Evolutionary conservation across 1,140 invertebrate genomes (phyloP).

Genomic region (Cotesia chilonis): DNA sequence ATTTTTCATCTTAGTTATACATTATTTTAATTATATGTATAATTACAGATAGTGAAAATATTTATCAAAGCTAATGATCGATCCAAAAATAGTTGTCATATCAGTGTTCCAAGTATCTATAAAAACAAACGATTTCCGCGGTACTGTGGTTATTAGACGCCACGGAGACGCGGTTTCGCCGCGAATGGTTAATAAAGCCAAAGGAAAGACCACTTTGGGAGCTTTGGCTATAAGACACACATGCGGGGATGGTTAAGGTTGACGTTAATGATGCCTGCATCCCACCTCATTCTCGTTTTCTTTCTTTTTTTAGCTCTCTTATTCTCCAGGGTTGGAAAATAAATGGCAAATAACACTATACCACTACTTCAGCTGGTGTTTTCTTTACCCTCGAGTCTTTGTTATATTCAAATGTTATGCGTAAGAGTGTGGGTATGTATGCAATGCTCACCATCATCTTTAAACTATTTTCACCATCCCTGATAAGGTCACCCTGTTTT

Average conservation of each 20-base stretch:
- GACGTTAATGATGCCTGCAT: conserved; percentile 62
- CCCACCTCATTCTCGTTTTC: conserved; percentile 30
- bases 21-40: too few relatives aligned
- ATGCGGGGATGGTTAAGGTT: conserved; percentile 48
- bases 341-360: conserved; percentile 44
- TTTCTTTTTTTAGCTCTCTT: conserved; percentile 25
- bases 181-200: conserved; percentile 58
- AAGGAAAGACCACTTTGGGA: conserved; percentile 42
- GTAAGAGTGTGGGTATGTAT: conserved; percentile 1
- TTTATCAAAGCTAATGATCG: too few relatives aligned
- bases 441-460: background rate
- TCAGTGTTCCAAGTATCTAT: conserved; percentile 11
- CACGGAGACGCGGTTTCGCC: conserved; percentile 44
- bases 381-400: background rate
- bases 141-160: conserved; percentile 33
- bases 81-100: background rate
- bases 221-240: conserved; percentile 50
- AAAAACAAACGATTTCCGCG: conserved; percentile 27
- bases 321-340: conserved; percentile 46
- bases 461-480: conserved; percentile 5
- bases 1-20: too few relatives aligned
- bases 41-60: too few relatives aligned
- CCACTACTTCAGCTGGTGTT: background rate
- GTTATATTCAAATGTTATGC: background rate
- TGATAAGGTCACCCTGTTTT: conserved; percentile 14